Percentiles rank a stretch among this genome's conserved stretches.
Conservation (phyloP, 2,888 invertebrate genomes). For the Sesamia inferens region DNA sequence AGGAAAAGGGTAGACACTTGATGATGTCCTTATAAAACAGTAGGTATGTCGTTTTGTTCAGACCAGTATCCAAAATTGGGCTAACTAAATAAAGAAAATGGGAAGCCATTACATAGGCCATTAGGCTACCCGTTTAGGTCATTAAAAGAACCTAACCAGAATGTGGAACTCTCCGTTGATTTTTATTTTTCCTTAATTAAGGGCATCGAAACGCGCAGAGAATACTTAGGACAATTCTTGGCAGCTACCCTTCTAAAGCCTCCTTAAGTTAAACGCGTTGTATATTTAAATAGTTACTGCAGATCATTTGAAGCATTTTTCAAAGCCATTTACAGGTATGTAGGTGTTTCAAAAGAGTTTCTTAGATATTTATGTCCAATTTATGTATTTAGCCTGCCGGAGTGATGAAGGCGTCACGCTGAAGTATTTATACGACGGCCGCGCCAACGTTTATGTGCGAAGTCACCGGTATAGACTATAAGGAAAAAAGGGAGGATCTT, state of each 20-base stretch:
- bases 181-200: constrained; percentile 31
- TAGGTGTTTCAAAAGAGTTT: neutral
- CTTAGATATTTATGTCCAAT: neutral
- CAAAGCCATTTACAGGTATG: neutral
- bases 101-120: neutral
- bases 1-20: too few relatives aligned
- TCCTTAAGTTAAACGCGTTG: neutral
- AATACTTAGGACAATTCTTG: constrained; percentile 16
- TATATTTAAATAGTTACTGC: neutral
- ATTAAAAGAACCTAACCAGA: constrained; percentile 30
- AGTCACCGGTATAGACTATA: too few relatives aligned
- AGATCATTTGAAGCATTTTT: neutral
- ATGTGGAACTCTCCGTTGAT: constrained; percentile 23
- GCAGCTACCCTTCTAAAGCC: neutral
- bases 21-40: neutral
- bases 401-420: too few relatives aligned
- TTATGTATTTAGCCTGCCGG: too few relatives aligned
- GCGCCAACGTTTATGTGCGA: too few relatives aligned
- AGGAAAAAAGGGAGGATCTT: too few relatives aligned
- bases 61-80: neutral
- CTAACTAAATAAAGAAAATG: constrained; percentile 1
- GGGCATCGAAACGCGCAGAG: constrained; percentile 13
- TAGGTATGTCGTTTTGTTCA: neutral
- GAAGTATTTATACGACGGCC: too few relatives aligned
- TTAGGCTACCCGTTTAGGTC: neutral